Percentiles rank a stretch among this genome's conserved stretches.
These are phyloP conservation scores for Meandrusa payeni DNA, from an alignment of 2,888 invertebrate species.

Conservation along the genomic window DNA sequence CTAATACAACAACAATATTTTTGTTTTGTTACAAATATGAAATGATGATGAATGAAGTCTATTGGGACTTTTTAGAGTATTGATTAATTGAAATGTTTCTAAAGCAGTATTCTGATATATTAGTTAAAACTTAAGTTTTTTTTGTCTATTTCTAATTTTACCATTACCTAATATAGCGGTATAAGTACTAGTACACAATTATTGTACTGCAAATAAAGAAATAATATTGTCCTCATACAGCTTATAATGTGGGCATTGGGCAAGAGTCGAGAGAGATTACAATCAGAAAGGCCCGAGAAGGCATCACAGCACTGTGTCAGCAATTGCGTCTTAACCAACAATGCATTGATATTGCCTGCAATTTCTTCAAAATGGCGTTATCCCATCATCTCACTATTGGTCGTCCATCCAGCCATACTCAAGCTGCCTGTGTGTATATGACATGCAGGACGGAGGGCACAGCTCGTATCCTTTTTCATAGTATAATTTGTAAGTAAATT, in stretches of 20 bases:
- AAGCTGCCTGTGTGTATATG: conserved; percentile 98
- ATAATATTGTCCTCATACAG: too few species aligned
- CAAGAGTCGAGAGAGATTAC: conserved; percentile 97
- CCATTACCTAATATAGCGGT: too few species aligned
- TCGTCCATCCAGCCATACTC: conserved; percentile 92
- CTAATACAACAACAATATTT: too few species aligned
- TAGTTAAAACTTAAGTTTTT: too few species aligned
- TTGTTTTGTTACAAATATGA: neutral
- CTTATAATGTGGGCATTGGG: conserved; percentile 89
- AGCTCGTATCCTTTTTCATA: conserved; percentile 88
- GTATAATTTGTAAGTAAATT: too few species aligned
- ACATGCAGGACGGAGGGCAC: conserved; percentile 97
- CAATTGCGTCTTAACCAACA: conserved; percentile 94
- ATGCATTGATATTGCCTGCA: conserved; percentile 95
- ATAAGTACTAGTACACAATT: too few species aligned
- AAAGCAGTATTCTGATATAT: too few species aligned
- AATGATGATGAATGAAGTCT: too few species aligned
- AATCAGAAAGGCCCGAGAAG: conserved; percentile 91
- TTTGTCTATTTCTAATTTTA: too few species aligned
- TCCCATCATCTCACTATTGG: conserved; percentile 93
- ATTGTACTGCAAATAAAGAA: too few species aligned
- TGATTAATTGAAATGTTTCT: too few species aligned
- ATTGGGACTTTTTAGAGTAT: too few species aligned
- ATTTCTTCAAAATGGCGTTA: conserved; percentile 96
- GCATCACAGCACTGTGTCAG: conserved; percentile 91